These are phyloP conservation scores for Myotis findleyi DNA, from an alignment of 2,797 vertebrate genomes.

Conservation along the genomic window DNA sequence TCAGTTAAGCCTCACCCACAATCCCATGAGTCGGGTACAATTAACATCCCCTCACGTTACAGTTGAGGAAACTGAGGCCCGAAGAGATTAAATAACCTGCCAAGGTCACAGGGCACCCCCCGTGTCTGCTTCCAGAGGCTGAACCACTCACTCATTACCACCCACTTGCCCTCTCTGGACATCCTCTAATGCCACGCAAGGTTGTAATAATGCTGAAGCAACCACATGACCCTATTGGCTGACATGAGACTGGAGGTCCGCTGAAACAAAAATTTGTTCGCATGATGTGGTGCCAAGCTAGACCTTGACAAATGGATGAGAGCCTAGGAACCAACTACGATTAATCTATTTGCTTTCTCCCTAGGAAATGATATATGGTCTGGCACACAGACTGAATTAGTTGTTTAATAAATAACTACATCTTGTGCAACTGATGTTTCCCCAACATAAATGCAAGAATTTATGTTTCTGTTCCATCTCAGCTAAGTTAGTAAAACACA, in stretches of 20 bases:
- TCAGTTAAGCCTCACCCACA: not conserved
- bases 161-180: not conserved
- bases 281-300: not conserved
- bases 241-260: not conserved
- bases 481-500: conserved; percentile 25
- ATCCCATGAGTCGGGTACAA: not conserved
- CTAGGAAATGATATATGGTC: not conserved
- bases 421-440: conserved; percentile 46
- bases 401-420: conserved; percentile 37
- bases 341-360: conserved; percentile 15
- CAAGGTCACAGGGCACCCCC: not conserved
- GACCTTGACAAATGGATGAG: not conserved
- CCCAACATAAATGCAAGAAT: conserved; percentile 20
- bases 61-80: not conserved
- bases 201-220: not conserved
- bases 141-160: not conserved
- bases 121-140: not conserved
- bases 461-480: conserved; percentile 23
- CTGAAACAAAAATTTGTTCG: not conserved
- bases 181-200: not conserved
- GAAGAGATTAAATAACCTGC: not conserved
- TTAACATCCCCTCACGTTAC: not conserved
- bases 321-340: not conserved
- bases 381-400: conserved; percentile 11
- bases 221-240: not conserved